Evolutionary conservation across 1,140 invertebrate species (phyloP).

Genomic region (Diabrotica undecimpunctata): DNA sequence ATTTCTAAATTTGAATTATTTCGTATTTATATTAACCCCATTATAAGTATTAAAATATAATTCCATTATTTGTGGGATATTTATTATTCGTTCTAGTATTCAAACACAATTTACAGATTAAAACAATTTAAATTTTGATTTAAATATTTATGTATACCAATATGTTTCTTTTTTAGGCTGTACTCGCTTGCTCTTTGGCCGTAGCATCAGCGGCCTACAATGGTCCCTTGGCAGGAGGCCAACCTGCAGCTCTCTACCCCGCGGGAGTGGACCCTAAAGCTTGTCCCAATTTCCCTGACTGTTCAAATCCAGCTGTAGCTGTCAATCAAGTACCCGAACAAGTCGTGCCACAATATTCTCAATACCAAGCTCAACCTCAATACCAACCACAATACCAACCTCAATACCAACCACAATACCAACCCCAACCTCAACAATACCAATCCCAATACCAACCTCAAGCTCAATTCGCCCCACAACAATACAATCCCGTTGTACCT

Average conservation of each 20-base stretch:
- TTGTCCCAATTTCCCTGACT: slow-evolving; percentile 47
- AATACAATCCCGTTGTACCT: slow-evolving; percentile 30
- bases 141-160: too few relatives aligned
- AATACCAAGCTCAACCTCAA: slow-evolving; percentile 27
- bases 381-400: slow-evolving; percentile 26
- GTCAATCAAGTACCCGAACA: slow-evolving; percentile 31
- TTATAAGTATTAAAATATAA: too few relatives aligned
- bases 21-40: too few relatives aligned
- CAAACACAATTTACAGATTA: too few relatives aligned
- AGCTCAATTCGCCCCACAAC: slow-evolving; percentile 17
- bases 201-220: slow-evolving; percentile 35
- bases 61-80: too few relatives aligned
- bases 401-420: slow-evolving; percentile 26
- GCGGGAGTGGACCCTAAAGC: slow-evolving; percentile 44
- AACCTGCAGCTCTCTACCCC: slow-evolving; percentile 43
- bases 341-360: slow-evolving; percentile 25
- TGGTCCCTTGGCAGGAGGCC: slow-evolving; percentile 41
- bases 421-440: slow-evolving; percentile 22
- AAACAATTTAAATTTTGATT: too few relatives aligned
- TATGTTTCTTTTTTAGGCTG: slow-evolving; percentile 30
- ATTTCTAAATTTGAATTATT: too few relatives aligned
- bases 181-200: slow-evolving; percentile 37
- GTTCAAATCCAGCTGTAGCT: slow-evolving; percentile 41
- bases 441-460: slow-evolving; percentile 23
- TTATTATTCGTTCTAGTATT: too few relatives aligned